Conservation (phyloP, 2,888 invertebrate genomes). For the Habroteleia sp. region DNA sequence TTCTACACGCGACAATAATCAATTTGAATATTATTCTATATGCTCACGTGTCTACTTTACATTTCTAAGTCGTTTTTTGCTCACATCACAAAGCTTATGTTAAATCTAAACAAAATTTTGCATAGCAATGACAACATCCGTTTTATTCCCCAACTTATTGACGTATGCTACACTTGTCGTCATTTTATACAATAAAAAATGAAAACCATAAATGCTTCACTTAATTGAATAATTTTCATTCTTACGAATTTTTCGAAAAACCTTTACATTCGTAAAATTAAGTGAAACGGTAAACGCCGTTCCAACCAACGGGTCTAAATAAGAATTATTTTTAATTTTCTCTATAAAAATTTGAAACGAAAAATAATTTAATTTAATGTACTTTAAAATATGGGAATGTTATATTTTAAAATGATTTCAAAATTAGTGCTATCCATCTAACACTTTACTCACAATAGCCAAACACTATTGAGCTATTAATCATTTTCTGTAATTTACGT, state of each 20-base stretch:
- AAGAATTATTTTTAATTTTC: no score
- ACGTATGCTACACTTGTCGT: constrained; percentile 60
- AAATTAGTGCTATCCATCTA: constrained; percentile 16
- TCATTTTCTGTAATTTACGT: constrained; percentile 36
- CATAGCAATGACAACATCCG: constrained; percentile 44
- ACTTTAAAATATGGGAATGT: background rate
- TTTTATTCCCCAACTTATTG: constrained; percentile 34
- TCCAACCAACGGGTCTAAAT: no score
- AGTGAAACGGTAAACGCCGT: no score
- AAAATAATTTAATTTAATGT: background rate
- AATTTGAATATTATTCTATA: constrained; percentile 65
- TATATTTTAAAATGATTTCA: constrained; percentile 21
- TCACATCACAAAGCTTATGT: background rate
- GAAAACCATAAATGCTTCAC: no score
- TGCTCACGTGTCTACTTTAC: constrained; percentile 58
- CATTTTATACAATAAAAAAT: background rate
- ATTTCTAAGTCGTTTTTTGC: constrained; percentile 51
- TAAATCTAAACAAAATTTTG: constrained; percentile 51
- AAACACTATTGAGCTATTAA: constrained; percentile 26
- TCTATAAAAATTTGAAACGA: no score
- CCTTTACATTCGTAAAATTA: no score
- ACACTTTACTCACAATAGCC: constrained; percentile 15
- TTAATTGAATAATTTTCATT: no score
- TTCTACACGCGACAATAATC: constrained; percentile 70
- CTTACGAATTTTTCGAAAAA: no score